Evolutionary conservation across 53 echinoderm and acorn worm species (phyloP).

Genomic region (Paracentrotus lividus): DNA sequence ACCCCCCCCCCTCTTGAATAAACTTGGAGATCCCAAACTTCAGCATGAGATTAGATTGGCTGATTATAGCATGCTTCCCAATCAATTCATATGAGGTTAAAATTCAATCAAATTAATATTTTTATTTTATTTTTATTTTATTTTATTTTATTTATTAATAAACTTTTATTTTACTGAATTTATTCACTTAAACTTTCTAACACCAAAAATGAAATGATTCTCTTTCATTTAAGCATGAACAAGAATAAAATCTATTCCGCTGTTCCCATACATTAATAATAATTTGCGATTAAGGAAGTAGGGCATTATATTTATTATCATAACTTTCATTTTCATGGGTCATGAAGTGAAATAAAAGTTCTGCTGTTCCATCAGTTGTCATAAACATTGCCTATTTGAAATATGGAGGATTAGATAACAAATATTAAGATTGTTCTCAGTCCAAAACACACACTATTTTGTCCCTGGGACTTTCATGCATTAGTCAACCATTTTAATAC

Average conservation of each 20-base stretch:
- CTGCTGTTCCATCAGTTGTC: background rate
- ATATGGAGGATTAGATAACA: background rate
- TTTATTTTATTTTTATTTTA: too few species aligned
- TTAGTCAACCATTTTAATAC: background rate
- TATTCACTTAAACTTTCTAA: too few species aligned
- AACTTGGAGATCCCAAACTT: too few species aligned
- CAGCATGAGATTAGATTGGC: too few species aligned
- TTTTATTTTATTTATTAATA: too few species aligned
- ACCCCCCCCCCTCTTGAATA: too few species aligned
- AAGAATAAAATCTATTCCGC: background rate
- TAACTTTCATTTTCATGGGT: background rate
- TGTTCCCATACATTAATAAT: background rate
- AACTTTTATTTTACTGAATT: too few species aligned
- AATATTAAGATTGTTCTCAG: background rate
- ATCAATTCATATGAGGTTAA: too few species aligned
- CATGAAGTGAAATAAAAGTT: background rate
- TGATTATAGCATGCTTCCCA: too few species aligned
- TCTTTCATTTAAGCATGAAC: background rate
- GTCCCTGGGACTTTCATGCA: background rate
- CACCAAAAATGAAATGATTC: too few species aligned
- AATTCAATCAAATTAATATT: too few species aligned
- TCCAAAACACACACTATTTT: too few species aligned
- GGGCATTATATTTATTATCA: background rate
- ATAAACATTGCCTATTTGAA: background rate
- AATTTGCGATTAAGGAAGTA: background rate